Evolutionary conservation across 2,888 invertebrate genomes (phyloP).

Genomic region (Taenaris catops): DNA sequence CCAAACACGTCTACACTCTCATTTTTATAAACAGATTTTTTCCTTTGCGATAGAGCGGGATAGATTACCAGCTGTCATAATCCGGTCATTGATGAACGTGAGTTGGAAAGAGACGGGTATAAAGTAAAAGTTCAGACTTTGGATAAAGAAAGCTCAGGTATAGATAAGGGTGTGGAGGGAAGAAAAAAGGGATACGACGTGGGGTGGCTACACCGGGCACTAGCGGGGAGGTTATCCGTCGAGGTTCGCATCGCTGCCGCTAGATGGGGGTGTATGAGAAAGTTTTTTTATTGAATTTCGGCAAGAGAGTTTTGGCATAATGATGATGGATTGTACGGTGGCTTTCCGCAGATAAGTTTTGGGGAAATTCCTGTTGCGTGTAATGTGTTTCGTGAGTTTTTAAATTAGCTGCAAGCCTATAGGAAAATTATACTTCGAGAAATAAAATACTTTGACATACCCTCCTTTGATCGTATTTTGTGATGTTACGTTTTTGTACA

Average conservation of each 20-base stretch:
- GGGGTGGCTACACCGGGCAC: constrained; percentile 62
- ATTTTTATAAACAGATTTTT: constrained; percentile 76
- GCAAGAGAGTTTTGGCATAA: constrained; percentile 68
- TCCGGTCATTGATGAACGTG: constrained; percentile 17
- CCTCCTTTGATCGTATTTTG: constrained; percentile 5
- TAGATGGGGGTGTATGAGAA: constrained; percentile 67
- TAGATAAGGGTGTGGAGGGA: constrained; percentile 75
- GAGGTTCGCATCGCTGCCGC: constrained; percentile 57
- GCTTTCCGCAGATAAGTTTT: constrained; percentile 71
- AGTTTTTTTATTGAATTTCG: constrained; percentile 76
- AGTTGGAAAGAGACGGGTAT: constrained; percentile 50
- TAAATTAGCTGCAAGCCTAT: constrained; percentile 48
- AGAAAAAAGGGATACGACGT: constrained; percentile 75
- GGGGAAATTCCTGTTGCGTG: constrained; percentile 52
- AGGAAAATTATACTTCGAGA: constrained; percentile 4
- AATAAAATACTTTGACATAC: constrained; percentile 6
- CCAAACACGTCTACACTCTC: constrained; percentile 52
- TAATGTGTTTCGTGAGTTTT: constrained; percentile 66
- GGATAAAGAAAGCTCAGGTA: constrained; percentile 80
- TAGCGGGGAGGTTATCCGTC: constrained; percentile 36
- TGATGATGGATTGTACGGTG: constrained; percentile 76
- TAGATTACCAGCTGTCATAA: constrained; percentile 31
- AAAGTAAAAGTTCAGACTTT: constrained; percentile 68
- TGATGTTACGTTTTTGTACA: constrained; percentile 4
- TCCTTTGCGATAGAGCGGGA: constrained; percentile 59